phyloP scores from a whole-genome alignment of 2,797 vertebrate species.

The Xerus rutilus region DNA sequence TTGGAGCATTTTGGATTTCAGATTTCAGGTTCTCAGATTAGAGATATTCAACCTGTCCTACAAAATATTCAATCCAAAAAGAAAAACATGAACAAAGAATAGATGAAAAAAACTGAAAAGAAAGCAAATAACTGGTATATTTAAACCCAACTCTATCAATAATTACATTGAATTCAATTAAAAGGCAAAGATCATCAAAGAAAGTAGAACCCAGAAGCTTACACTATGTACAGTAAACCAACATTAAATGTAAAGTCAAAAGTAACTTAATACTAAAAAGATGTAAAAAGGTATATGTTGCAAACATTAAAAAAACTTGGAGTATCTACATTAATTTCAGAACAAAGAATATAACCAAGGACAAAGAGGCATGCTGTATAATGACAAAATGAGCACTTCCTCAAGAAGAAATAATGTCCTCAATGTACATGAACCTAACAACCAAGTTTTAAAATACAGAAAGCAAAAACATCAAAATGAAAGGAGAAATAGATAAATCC shows the following conservation, averaged over 20 bases:
- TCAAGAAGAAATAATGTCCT: background rate
- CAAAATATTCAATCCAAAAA: background rate
- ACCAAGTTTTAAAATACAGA: background rate
- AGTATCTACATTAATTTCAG: background rate
- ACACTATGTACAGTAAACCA: background rate
- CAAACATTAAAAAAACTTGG: conserved; percentile 1
- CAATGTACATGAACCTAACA: background rate
- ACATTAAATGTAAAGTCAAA: background rate
- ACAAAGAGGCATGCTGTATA: background rate
- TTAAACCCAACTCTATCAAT: background rate
- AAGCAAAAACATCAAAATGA: background rate
- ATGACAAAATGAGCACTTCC: background rate
- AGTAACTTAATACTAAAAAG: conserved; percentile 13
- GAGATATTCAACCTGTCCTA: background rate
- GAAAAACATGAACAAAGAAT: background rate
- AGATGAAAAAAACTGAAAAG: background rate
- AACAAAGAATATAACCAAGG: background rate
- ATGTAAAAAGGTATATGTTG: background rate
- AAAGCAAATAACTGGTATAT: background rate
- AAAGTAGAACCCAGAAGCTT: background rate
- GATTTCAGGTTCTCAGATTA: background rate
- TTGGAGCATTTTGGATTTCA: background rate
- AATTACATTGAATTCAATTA: conserved; percentile 35
- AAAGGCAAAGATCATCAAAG: background rate
- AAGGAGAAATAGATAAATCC: conserved; percentile 21